Base-by-base conservation (phyloP, 2,113 vertebrate genomes). In the Rissa tridactyla region DNA sequence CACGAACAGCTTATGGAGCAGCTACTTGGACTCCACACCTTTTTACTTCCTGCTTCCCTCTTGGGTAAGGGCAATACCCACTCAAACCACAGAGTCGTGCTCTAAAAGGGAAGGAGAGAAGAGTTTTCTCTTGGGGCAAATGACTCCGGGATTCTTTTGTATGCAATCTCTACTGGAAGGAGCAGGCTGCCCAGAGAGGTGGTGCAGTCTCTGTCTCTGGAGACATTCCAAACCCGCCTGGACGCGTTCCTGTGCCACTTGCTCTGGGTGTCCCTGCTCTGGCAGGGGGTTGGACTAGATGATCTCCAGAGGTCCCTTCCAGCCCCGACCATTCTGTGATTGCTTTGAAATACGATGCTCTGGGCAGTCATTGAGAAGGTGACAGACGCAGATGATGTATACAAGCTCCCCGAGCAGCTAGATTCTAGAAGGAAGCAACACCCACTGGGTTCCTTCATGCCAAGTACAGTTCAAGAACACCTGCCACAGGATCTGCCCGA, bases 31-130 rank as follows among this genome's bases (percentile, higher is more conserved):
- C 36, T 46, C 75, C 36, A 75, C 65, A 66, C 51, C 60, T 61
- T 87, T 82, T 87, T 90, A 40, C 81, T 89, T 86, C 89, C 90
- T 75, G 30, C 52, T 93, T 92, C 51, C 57, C 38, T 82, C 71
- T 36, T 54, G 68, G 36, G 25, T 29, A 78, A 73, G 47, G 46
- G 81, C 60, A 36, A 25, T 34, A 25, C 15, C 15, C 64, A 51
- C 40, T 82, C 46, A 88, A 12, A 12, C 44, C 55, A 78, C 15
- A 66, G 68, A 42, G 66, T 38, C 4, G 0, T 49, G 9, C 32
- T 69, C 54, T 27, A 46, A 68, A 70, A 93, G 47, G 34, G 34
- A 88, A 52, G 34, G 51, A 61, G 51, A 88, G 13, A 20, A 57
- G 19, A 64, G 11, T 57, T 46, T 47, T 88, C 25, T 44, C 26